These are phyloP conservation scores for Gymnodraco acuticeps DNA, from an alignment of 2,797 vertebrate species.

Conservation along the genomic window DNA sequence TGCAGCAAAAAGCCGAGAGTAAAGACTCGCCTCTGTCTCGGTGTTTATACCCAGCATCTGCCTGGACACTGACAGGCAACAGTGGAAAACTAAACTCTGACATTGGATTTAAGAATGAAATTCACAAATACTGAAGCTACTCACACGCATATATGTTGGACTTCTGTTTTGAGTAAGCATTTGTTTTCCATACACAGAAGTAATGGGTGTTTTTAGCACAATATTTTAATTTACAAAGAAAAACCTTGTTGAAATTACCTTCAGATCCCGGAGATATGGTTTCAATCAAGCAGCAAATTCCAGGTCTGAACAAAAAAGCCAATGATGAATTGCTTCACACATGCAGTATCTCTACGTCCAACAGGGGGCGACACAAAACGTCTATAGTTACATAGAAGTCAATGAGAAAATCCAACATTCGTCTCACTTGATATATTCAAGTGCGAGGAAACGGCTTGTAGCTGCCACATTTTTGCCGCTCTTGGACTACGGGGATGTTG, in stretches of 20 bases:
- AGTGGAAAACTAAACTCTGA: conserved; percentile 15
- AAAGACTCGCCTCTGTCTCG: conserved; percentile 23
- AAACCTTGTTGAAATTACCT: background rate
- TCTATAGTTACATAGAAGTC: no score
- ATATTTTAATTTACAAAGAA: background rate
- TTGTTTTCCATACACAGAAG: background rate
- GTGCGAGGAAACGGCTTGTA: no score
- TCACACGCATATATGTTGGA: background rate
- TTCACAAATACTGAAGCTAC: background rate
- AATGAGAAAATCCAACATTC: no score
- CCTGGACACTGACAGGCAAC: conserved; percentile 16
- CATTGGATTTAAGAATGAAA: conserved; percentile 13
- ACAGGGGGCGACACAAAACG: no score
- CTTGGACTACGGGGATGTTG: no score
- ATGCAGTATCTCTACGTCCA: no score
- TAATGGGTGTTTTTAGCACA: background rate
- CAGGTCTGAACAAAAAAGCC: no score
- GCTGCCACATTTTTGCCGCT: no score
- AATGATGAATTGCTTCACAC: no score
- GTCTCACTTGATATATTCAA: no score
- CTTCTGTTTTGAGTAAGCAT: background rate
- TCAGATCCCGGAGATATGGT: background rate
- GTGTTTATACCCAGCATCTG: conserved; percentile 32
- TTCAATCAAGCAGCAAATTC: background rate
- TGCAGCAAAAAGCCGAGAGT: conserved; percentile 44